Conservation (phyloP, 2,888 invertebrate genomes). For the Callimorpha dominula region DNA sequence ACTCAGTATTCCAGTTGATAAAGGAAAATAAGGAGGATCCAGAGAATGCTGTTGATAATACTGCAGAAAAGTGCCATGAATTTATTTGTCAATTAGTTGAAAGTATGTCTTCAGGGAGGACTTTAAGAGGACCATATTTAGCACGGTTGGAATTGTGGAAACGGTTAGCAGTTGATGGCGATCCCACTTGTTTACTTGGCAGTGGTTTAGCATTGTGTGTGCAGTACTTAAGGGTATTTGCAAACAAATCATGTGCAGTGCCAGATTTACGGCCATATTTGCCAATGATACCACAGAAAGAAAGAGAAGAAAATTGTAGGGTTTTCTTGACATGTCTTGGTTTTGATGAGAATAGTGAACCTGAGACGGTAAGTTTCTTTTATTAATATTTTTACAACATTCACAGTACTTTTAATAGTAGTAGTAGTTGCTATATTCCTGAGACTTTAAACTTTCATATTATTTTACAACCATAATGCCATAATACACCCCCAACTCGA, state of each 20-base stretch:
- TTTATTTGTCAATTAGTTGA: slow-evolving; percentile 84
- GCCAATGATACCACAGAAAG: slow-evolving; percentile 88
- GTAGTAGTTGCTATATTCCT: neutral
- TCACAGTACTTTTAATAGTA: neutral
- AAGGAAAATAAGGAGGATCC: slow-evolving; percentile 63
- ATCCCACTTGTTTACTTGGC: slow-evolving; percentile 86
- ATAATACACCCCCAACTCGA: no score
- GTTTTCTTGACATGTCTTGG: slow-evolving; percentile 89
- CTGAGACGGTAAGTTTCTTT: slow-evolving; percentile 85
- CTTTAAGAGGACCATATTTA: slow-evolving; percentile 93
- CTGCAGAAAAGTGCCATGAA: slow-evolving; percentile 80
- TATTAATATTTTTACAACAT: neutral
- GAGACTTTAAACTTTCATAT: no score
- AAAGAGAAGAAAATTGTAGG: slow-evolving; percentile 86
- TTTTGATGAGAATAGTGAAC: slow-evolving; percentile 88
- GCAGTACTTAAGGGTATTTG: slow-evolving; percentile 93
- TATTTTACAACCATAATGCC: no score
- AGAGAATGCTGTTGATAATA: slow-evolving; percentile 71
- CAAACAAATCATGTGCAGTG: slow-evolving; percentile 95
- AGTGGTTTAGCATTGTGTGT: slow-evolving; percentile 90
- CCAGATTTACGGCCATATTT: slow-evolving; percentile 93
- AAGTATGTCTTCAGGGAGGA: slow-evolving; percentile 77
- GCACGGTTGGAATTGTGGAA: slow-evolving; percentile 93
- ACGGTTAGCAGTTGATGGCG: slow-evolving; percentile 85
- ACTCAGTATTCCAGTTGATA: slow-evolving; percentile 89